Evolutionary conservation across 37 sponge, comb jelly and placozoan species (phyloP).

Genomic region (Ephydatia muelleri): DNA sequence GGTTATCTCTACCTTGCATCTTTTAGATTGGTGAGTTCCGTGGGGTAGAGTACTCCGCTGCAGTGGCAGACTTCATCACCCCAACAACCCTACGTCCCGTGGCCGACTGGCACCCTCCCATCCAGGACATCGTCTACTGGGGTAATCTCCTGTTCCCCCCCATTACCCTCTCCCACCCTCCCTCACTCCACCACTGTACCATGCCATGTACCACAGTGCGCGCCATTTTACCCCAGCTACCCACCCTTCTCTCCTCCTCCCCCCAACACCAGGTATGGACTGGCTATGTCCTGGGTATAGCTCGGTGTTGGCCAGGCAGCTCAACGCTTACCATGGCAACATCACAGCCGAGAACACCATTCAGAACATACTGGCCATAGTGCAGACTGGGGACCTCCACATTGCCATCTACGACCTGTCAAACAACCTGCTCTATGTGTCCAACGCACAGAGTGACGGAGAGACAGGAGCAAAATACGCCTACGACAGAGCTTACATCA

Average conservation of each 20-base stretch:
- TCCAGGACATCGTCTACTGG: slow-evolving; percentile 81
- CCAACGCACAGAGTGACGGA: slow-evolving; percentile 71
- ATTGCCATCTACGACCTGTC: slow-evolving; percentile 79
- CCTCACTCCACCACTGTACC: neutral
- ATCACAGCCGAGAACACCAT: slow-evolving; percentile 76
- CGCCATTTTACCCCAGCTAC: neutral
- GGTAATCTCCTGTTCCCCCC: slow-evolving; percentile 32
- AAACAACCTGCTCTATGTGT: slow-evolving; percentile 47
- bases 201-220: neutral
- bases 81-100: slow-evolving; percentile 62
- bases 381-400: slow-evolving; percentile 90
- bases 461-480: slow-evolving; percentile 74
- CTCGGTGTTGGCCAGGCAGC: slow-evolving; percentile 63
- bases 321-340: slow-evolving; percentile 74
- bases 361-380: slow-evolving; percentile 71
- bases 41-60: slow-evolving; percentile 83
- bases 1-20: neutral
- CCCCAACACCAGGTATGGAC: slow-evolving; percentile 73
- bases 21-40: slow-evolving; percentile 58
- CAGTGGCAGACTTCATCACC: slow-evolving; percentile 77
- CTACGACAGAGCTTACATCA: slow-evolving; percentile 80
- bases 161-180: neutral
- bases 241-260: neutral
- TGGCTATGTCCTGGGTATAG: slow-evolving; percentile 90
- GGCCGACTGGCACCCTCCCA: slow-evolving; percentile 80